Evolutionary conservation across 2,888 invertebrate genomes (phyloP).

Genomic region (Pseudeuparius sepicola): DNA sequence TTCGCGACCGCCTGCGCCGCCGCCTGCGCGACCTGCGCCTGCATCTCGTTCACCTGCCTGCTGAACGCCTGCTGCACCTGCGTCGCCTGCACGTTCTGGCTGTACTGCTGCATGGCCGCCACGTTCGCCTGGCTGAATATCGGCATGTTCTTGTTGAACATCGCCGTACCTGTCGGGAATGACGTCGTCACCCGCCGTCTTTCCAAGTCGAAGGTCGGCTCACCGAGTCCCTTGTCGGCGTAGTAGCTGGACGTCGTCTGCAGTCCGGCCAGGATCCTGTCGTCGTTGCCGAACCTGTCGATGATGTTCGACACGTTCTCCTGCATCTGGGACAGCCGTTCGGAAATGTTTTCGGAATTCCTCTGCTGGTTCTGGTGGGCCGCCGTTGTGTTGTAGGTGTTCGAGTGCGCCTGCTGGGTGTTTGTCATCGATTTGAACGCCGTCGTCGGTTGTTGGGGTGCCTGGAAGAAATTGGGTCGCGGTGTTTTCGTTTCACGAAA

Average conservation of each 20-base stretch:
- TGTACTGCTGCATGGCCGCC: conserved; percentile 31
- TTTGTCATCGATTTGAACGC: conserved; percentile 19
- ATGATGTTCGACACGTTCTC: conserved; percentile 52
- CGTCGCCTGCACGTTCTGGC: conserved; percentile 29
- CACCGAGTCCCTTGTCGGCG: conserved; percentile 30
- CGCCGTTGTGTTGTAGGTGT: conserved; percentile 16
- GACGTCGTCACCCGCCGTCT: conserved; percentile 21
- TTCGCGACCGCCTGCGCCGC: conserved; percentile 8
- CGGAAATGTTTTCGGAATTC: conserved; percentile 14
- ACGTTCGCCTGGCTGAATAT: conserved; percentile 36
- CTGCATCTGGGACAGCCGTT: too few relatives aligned
- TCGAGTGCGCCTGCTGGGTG: conserved; percentile 23
- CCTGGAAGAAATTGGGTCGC: too few relatives aligned
- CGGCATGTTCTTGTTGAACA: conserved; percentile 35
- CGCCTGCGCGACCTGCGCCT: conserved; percentile 24
- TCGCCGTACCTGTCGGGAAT: too few relatives aligned
- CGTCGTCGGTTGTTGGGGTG: conserved; percentile 15
- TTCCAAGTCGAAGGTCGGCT: too few relatives aligned
- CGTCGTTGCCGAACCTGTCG: conserved; percentile 46
- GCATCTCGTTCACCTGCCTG: conserved; percentile 32
- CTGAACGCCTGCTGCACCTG: conserved; percentile 18
- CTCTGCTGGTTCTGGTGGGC: conserved; percentile 15
- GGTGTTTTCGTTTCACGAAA: too few relatives aligned
- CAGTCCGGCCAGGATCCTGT: conserved; percentile 45
- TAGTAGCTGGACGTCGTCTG: conserved; percentile 40